Evolutionary conservation across 2,113 vertebrate species (phyloP).

Genomic region (Steatornis caripensis): DNA sequence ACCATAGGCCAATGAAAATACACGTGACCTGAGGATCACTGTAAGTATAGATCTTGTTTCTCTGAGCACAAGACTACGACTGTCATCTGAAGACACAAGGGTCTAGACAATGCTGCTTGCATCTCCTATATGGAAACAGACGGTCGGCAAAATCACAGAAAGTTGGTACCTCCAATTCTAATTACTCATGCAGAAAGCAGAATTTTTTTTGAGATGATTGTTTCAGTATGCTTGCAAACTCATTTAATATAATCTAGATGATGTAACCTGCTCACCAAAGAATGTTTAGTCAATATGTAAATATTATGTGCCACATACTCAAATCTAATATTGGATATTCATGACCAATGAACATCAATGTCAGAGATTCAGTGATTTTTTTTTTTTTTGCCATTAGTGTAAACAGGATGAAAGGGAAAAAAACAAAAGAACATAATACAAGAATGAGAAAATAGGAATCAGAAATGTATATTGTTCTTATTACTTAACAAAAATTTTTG

Average conservation of each 20-base stretch:
- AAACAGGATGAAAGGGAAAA: neutral
- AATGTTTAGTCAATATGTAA: neutral
- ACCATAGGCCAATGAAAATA: neutral
- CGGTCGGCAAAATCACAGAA: neutral
- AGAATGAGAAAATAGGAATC: neutral
- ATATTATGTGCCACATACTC: neutral
- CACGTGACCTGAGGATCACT: neutral
- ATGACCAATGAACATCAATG: neutral
- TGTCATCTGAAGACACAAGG: neutral
- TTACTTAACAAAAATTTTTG: neutral
- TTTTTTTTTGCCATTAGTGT: neutral
- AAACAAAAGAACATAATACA: neutral
- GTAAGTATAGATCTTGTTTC: neutral
- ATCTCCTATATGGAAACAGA: neutral
- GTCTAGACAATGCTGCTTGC: neutral
- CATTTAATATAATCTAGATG: neutral
- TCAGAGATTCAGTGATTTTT: neutral
- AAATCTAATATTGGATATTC: neutral
- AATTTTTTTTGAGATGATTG: neutral
- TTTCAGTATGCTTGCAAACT: neutral
- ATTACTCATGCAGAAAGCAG: fast-evolving
- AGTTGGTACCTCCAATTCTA: neutral
- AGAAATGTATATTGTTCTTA: neutral
- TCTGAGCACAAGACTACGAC: neutral
- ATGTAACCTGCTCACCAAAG: neutral